Evolutionary conservation across 2,888 invertebrate genomes (phyloP), one percentile per base, ranked within the genome.

Genomic region (Cinara cedri): DNA sequence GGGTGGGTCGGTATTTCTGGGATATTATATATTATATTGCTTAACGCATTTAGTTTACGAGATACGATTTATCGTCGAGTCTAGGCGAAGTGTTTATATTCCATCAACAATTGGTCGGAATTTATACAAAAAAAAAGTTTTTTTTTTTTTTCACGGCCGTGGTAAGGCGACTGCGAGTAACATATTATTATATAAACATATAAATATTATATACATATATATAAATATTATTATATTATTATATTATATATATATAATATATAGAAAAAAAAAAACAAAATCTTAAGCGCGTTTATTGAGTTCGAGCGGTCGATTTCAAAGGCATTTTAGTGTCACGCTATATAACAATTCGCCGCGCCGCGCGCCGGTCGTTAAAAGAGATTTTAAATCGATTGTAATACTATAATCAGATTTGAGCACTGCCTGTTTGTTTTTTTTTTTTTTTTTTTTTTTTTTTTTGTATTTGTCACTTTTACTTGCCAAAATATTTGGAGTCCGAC

Each of bases 401-500:
- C n/a, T n/a, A n/a, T n/a, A n/a, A n/a, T 66, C 34, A 57, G 49
- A 49, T 70, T 70, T 62, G 49, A 78, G 68, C n/a, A 14, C 55
- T 26, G 11, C 34, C 11, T 70, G 49, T 46, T 60, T 70, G 49
- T 70, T 51, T 57, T 13, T 60, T 70, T 63, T 70, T 51, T 57
- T 9, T 13, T 60, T 70, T 63, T 70, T 51, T 57, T 9, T n/a
- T n/a, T n/a, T n/a, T n/a, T n/a, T n/a, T n/a, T n/a, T n/a, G n/a
- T n/a, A n/a, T n/a, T n/a, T 16, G 9, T 51, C 57, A 68, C 34
- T 76, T 49, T 9, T 3, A 26, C 42, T 19, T 14, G 75, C 66
- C 60, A 76, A 76, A 76, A 76, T 76, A 76, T 66, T 76, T 66
- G 14, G 66, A 24, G 74, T 63, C 11, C 16, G 54, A 55, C 57